Evolutionary conservation across 2,888 invertebrate species (phyloP).

Genomic region (Phalera bucephala): DNA sequence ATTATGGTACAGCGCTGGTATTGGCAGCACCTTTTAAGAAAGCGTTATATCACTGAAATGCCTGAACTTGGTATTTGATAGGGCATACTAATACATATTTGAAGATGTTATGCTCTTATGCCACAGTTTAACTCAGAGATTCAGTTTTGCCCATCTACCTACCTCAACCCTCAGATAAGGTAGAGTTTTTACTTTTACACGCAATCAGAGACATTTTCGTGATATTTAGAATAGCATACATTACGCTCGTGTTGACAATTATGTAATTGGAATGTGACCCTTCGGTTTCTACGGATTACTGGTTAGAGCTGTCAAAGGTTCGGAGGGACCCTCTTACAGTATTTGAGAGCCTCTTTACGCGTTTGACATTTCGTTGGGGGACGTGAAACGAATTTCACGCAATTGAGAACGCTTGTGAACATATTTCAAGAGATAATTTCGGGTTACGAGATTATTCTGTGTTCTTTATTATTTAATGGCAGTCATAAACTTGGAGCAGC

Average conservation of each 20-base stretch:
- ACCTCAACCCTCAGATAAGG: too few relatives aligned
- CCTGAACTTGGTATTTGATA: too few relatives aligned
- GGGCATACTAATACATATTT: too few relatives aligned
- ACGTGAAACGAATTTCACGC: conserved; percentile 62
- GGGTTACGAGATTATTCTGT: conserved; percentile 17
- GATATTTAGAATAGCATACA: conserved; percentile 44
- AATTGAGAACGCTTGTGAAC: conserved; percentile 49
- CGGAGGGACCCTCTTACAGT: conserved; percentile 42
- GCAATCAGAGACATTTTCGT: conserved; percentile 23
- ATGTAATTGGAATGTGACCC: conserved; percentile 60
- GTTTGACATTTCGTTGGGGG: conserved; percentile 55
- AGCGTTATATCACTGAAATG: too few relatives aligned
- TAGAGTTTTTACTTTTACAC: neutral
- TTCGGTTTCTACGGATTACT: conserved; percentile 69
- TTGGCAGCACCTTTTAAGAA: too few relatives aligned
- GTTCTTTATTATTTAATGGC: too few relatives aligned
- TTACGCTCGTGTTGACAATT: conserved; percentile 57
- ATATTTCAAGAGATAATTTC: conserved; percentile 46
- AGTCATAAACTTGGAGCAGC: conserved; percentile 27
- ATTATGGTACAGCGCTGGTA: too few relatives aligned
- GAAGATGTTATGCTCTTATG: too few relatives aligned
- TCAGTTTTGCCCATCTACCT: too few relatives aligned
- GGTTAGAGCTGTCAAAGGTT: conserved; percentile 63
- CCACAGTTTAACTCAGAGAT: too few relatives aligned
- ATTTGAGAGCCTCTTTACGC: conserved; percentile 38